Evolutionary conservation across 2,113 vertebrate species (phyloP), one percentile per base, ranked within the genome.

Genomic region (Craseonycteris thonglongyai): DNA sequence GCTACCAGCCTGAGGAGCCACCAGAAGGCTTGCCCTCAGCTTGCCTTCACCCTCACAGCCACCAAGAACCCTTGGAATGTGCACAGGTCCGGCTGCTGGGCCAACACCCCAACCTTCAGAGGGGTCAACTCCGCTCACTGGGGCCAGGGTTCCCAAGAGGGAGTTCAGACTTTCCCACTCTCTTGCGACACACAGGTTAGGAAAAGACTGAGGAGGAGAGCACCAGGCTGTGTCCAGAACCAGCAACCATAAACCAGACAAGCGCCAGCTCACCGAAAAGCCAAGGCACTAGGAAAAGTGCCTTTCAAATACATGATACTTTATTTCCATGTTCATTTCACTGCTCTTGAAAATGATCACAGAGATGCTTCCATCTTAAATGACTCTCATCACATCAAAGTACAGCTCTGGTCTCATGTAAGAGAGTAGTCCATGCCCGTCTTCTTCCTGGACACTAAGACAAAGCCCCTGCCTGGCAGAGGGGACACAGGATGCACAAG

Each of bases 401-500:
- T 7, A 33, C 24, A 78, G 38, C 51, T 42, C 45, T n/a, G 8
- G 47, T 22, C 4, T 3, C 0, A 3, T 30, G 51, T 58, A 1
- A 47, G 68, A 69, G 1, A 35, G 7, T 6, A 22, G 0, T 1
- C 69, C 13, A 6, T 16, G 51, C 22, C 38, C 1, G 0, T 16
- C 78, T 82, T 30, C 49, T 84, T 51, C 40, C n/a, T 11, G 5
- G 10, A 14, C 56, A 35, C 4, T 24, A 58, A 47, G 54, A 95
- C 45, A 38, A 19, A 0, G 68, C 38, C 22, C 8, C 14, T 68
- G 59, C 49, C 42, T 5, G 28, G 45, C n/a, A 21, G 14, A 71
- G 3, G 5, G 33, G 15, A 71, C 1, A 1, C 0, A n/a, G n/a
- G 19, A 15, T 42, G 40, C n/a, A n/a, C 9, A n/a, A n/a, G n/a